Percentiles rank a stretch among this genome's conserved stretches.
phyloP scores from a whole-genome alignment of 1,140 invertebrate genomes.

The Pomacea maculata region DNA sequence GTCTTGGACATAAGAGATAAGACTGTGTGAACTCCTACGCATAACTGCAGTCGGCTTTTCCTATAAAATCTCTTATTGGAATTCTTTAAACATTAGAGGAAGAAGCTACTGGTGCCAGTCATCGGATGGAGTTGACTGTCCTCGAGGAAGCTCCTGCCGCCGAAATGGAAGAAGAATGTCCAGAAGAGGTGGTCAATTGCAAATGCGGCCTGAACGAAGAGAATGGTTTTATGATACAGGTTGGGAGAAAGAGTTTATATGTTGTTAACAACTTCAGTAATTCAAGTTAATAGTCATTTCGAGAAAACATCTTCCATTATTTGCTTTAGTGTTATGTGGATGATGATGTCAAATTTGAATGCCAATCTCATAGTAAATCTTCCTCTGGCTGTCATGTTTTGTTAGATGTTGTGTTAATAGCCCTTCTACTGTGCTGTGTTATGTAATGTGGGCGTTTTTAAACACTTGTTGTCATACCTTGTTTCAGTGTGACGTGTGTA shows the following conservation, averaged over 20 bases:
- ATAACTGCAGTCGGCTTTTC: background rate
- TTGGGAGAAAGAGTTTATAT: background rate
- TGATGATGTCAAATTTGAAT: background rate
- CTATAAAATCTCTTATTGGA: background rate
- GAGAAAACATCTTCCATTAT: background rate
- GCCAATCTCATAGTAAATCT: background rate
- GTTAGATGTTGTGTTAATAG: no score
- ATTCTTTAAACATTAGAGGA: background rate
- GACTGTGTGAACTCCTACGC: background rate
- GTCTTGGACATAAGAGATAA: background rate
- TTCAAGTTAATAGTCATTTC: background rate
- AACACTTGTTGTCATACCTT: background rate
- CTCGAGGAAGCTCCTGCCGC: slow-evolving; percentile 24
- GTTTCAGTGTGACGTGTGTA: slow-evolving; percentile 87
- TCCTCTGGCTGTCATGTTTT: background rate
- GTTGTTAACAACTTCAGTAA: background rate
- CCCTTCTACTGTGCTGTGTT: no score
- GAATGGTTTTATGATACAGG: slow-evolving; percentile 73
- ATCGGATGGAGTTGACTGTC: slow-evolving; percentile 29
- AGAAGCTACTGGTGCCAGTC: background rate
- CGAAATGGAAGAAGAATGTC: slow-evolving; percentile 40
- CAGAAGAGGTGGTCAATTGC: slow-evolving; percentile 85
- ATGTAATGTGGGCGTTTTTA: no score
- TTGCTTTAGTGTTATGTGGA: background rate
- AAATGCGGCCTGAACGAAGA: slow-evolving; percentile 84